A percentile compares a stretch with the other conserved stretches of the same genome.
Evolutionary conservation across 2,113 vertebrate species (phyloP).

Genomic region (Phyllostomus discolor): DNA sequence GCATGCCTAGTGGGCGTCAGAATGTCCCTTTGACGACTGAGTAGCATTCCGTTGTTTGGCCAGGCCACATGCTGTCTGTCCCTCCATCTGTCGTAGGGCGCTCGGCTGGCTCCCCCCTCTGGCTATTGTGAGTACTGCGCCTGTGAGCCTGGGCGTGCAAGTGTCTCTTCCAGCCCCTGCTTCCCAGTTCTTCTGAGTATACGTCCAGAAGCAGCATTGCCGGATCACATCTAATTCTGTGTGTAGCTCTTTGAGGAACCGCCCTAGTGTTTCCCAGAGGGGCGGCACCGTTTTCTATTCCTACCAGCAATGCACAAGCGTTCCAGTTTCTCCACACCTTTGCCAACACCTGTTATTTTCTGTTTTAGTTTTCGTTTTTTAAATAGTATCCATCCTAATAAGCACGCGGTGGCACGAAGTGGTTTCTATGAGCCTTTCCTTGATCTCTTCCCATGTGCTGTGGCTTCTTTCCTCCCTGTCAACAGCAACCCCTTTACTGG

Average conservation of each 20-base stretch:
- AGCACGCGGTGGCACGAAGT: neutral
- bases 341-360: neutral
- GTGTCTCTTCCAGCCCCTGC: neutral
- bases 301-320: neutral
- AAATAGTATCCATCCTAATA: neutral
- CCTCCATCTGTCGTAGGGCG: neutral
- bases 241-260: neutral
- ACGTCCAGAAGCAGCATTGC: neutral
- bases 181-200: neutral
- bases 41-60: neutral
- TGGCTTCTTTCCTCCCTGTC: neutral
- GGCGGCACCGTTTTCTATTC: neutral
- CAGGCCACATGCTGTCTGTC: too few relatives aligned
- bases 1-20: fast-evolving
- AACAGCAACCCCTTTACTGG: neutral
- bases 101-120: neutral
- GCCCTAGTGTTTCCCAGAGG: too few relatives aligned
- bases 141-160: neutral
- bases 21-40: neutral
- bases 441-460: neutral
- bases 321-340: neutral
- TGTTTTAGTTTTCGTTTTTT: neutral
- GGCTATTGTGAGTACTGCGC: neutral
- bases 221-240: neutral
- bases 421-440: neutral